Evolutionary conservation across 2,113 vertebrate genomes (phyloP).

Genomic region (Pontoporia blainvillei): DNA sequence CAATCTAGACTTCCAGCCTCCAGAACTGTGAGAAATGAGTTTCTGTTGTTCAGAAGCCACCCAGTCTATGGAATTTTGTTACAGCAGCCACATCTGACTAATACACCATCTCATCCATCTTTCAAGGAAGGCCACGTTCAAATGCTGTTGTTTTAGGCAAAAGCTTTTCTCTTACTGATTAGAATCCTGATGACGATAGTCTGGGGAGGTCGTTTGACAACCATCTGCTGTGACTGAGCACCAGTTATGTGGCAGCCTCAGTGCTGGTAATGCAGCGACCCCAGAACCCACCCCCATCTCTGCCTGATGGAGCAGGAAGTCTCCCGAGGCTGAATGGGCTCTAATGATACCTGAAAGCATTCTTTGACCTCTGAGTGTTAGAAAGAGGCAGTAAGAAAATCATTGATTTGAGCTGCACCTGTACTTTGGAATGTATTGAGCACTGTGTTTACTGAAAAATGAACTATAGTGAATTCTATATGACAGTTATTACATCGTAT

Average conservation of each 20-base stretch:
- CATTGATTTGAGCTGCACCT: background rate
- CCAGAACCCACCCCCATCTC: no score
- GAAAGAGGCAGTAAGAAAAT: background rate
- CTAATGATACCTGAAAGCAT: no score
- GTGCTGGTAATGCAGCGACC: rapidly evolving
- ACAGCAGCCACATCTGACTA: rapidly evolving
- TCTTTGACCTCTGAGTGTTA: background rate
- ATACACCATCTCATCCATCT: rapidly evolving
- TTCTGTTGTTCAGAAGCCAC: background rate
- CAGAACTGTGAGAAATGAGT: background rate
- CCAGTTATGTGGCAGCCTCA: rapidly evolving
- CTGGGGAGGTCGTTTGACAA: no score
- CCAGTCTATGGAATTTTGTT: rapidly evolving
- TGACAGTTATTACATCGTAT: background rate
- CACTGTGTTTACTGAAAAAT: background rate
- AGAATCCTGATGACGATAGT: background rate
- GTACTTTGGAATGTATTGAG: background rate
- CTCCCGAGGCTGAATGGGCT: background rate
- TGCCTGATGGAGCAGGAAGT: background rate
- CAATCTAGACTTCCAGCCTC: background rate
- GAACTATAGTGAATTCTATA: background rate
- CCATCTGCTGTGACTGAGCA: background rate
- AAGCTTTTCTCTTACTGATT: background rate
- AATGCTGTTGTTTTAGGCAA: background rate
- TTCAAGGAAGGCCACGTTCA: background rate